phyloP scores from a whole-genome alignment of 1,140 invertebrate genomes.

The Dendroctonus valens region DNA sequence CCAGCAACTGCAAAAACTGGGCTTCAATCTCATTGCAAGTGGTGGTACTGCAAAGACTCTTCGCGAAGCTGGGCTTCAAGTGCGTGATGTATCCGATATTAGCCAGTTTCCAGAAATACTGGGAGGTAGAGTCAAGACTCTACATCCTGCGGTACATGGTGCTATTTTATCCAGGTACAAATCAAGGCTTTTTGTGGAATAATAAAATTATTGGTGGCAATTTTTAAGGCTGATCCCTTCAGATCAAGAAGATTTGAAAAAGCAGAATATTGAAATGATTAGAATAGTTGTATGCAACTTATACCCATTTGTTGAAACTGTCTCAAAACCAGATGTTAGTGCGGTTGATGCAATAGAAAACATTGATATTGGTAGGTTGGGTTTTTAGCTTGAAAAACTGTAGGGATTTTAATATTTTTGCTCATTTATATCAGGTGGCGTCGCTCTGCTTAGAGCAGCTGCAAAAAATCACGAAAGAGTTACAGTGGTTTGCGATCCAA shows the following conservation, averaged over 20 bases:
- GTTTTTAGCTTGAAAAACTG: too few species aligned
- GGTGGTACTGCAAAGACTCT: conserved; percentile 90
- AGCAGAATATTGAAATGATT: conserved; percentile 73
- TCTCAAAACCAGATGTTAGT: conserved; percentile 78
- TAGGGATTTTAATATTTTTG: background rate
- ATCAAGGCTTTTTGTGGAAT: background rate
- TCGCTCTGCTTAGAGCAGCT: conserved; percentile 90
- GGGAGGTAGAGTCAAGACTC: conserved; percentile 92
- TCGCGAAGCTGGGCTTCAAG: conserved; percentile 73
- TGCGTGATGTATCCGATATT: conserved; percentile 81
- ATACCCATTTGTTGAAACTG: conserved; percentile 92
- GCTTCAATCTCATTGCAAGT: conserved; percentile 86
- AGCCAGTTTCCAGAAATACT: conserved; percentile 93
- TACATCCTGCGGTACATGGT: conserved; percentile 95
- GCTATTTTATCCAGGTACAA: conserved; percentile 66
- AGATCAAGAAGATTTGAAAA: conserved; percentile 80
- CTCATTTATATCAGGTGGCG: conserved; percentile 62
- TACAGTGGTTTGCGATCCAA: conserved; percentile 90
- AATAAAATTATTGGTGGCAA: too few species aligned
- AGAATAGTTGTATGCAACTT: conserved; percentile 92
- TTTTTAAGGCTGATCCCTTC: conserved; percentile 61
- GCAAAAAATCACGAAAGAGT: conserved; percentile 98
- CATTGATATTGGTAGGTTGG: conserved; percentile 78
- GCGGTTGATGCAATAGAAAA: conserved; percentile 94
- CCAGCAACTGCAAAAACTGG: conserved; percentile 69